phyloP scores from a whole-genome alignment of 2,113 vertebrate genomes.

The Pyxicephalus adspersus region DNA sequence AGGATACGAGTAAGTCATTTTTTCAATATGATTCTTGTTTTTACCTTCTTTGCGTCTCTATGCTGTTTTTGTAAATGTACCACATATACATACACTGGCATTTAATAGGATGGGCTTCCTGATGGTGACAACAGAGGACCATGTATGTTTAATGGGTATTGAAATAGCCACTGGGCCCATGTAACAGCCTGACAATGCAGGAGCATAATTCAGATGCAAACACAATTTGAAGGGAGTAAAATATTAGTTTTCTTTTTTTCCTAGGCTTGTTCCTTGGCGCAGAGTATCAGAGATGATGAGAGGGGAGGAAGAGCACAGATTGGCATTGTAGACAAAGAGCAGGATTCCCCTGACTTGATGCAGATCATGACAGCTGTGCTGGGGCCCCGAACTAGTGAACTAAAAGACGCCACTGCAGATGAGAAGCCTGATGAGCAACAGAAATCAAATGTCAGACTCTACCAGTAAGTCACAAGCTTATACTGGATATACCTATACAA shows the following conservation, averaged over 20 bases:
- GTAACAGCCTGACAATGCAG: no score
- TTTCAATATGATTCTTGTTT: no score
- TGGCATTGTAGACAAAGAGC: constrained; percentile 78
- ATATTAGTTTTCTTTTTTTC: neutral
- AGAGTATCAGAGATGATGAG: constrained; percentile 86
- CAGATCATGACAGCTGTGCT: constrained; percentile 81
- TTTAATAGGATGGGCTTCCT: no score
- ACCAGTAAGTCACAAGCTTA: constrained; percentile 75
- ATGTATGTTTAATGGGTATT: no score
- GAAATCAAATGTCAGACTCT: constrained; percentile 76
- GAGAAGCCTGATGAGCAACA: constrained; percentile 67
- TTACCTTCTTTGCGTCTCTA: no score
- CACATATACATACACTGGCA: no score
- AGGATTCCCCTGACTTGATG: constrained; percentile 80
- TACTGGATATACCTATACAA: no score
- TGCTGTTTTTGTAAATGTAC: no score
- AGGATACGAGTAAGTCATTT: constrained; percentile 79
- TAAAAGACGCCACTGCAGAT: constrained; percentile 73
- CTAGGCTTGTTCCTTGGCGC: constrained; percentile 81
- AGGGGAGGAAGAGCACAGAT: constrained; percentile 84
- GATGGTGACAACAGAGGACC: no score
- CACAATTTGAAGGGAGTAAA: no score
- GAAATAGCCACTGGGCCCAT: no score
- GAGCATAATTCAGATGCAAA: neutral
- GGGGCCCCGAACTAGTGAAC: constrained; percentile 70